Conservation (phyloP, 2,797 vertebrate genomes). For the Cossypha heuglini region DNA sequence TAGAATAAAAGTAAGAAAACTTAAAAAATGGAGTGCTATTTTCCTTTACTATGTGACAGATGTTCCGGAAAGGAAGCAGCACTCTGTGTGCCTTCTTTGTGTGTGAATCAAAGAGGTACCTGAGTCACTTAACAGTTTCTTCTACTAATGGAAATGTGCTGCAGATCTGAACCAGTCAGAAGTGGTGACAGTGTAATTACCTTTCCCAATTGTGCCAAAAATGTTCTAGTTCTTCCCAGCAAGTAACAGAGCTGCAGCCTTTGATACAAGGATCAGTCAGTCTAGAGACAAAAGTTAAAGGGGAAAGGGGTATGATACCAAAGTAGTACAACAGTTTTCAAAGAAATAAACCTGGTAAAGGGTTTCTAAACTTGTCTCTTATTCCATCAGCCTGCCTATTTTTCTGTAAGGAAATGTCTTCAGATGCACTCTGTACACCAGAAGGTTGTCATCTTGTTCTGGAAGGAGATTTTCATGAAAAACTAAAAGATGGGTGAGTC, state of each 20-base stretch:
- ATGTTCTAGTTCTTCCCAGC: not conserved
- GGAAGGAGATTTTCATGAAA: not conserved
- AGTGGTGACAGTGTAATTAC: not conserved
- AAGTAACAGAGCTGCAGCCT: not conserved
- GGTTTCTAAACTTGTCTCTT: not conserved
- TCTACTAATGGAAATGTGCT: not conserved
- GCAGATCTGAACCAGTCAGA: not conserved
- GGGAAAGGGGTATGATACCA: not conserved
- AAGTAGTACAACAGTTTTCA: not conserved
- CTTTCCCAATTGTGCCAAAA: not conserved
- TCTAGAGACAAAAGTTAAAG: not conserved
- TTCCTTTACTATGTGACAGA: not conserved
- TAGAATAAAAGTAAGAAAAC: not conserved
- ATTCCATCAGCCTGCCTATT: not conserved
- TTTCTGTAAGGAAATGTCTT: not conserved
- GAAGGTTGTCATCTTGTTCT: not conserved
- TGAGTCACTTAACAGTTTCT: not conserved
- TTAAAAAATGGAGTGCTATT: not conserved
- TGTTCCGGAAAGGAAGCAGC: not conserved
- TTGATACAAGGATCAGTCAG: not conserved
- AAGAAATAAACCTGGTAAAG: not conserved
- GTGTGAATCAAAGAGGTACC: not conserved
- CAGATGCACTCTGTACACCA: not conserved
- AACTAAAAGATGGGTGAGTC: not conserved
- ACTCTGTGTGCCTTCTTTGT: not conserved